phyloP scores from a whole-genome alignment of 1,140 invertebrate genomes.

The Pectinophora gossypiella region DNA sequence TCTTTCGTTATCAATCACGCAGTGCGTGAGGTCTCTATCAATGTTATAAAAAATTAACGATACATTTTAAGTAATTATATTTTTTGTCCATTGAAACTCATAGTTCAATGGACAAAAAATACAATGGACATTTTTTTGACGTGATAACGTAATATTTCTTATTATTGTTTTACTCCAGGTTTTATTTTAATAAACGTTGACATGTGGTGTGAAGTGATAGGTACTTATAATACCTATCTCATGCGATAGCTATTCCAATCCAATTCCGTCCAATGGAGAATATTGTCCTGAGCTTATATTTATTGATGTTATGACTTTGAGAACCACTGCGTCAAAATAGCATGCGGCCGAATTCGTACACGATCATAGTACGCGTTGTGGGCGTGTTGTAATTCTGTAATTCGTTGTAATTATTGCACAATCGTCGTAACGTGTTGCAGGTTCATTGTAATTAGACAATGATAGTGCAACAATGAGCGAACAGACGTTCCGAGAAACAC shows the following conservation, averaged over 20 bases:
- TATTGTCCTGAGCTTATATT: conserved; percentile 22
- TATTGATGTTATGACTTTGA: conserved; percentile 7
- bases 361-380: conserved; percentile 22
- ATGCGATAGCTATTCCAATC: not conserved
- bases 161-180: not conserved
- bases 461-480: not conserved
- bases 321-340: not conserved
- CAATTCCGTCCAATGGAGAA: not conserved
- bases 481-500: not conserved
- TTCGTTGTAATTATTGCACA: conserved; percentile 29
- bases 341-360: conserved; percentile 20
- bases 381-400: conserved; percentile 20
- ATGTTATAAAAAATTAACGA: too few species aligned
- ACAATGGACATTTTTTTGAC: too few species aligned
- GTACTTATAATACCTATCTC: not conserved
- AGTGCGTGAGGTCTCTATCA: too few species aligned
- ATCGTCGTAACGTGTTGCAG: conserved; percentile 22
- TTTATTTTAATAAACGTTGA: not conserved
- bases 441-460: conserved; percentile 28
- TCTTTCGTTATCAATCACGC: too few species aligned
- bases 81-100: too few species aligned
- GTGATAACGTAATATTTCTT: too few species aligned
- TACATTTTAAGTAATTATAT: too few species aligned
- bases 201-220: not conserved
- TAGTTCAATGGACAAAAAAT: too few species aligned